Percentiles rank a stretch among this genome's conserved stretches.
Evolutionary conservation across 2,113 vertebrate species (phyloP).

Genomic region (Dipodomys ordii): DNA sequence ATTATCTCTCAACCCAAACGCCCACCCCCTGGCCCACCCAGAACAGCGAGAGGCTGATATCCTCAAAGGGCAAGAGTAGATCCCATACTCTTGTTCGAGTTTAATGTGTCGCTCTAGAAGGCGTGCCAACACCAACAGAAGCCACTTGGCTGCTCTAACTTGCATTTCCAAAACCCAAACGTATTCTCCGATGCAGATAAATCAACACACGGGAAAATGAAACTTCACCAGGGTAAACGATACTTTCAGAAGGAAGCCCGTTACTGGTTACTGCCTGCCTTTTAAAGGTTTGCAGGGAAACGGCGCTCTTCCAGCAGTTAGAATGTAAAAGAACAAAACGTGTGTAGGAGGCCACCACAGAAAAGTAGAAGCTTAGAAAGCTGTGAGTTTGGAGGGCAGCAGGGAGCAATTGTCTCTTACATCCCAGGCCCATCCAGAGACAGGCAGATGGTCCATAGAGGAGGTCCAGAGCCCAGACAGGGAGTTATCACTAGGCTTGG

Average conservation of each 20-base stretch:
- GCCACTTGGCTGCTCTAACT: not conserved
- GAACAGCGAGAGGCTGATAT: not conserved
- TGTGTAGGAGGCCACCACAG: not conserved
- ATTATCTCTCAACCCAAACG: not conserved
- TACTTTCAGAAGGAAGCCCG: not conserved
- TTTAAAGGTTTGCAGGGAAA: slow-evolving; percentile 2
- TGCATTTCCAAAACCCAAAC: not conserved
- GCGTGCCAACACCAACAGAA: not conserved
- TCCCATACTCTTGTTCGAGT: no score
- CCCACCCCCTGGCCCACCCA: no score
- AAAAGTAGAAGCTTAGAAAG: not conserved
- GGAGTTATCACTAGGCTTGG: not conserved
- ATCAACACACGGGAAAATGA: rapidly evolving
- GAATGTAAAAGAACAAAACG: not conserved
- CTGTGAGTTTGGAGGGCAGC: not conserved
- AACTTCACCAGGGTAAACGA: not conserved
- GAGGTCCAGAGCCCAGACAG: not conserved
- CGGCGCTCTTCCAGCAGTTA: not conserved
- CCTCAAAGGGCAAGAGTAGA: not conserved
- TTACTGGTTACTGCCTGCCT: not conserved
- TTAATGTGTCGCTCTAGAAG: not conserved
- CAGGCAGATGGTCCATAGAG: not conserved
- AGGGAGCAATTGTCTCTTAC: not conserved
- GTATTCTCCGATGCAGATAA: not conserved
- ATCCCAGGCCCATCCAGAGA: not conserved